A percentile compares a stretch with the other conserved stretches of the same genome.
phyloP scores from a whole-genome alignment of 2,113 vertebrate species.

The Melozone crissalis region DNA sequence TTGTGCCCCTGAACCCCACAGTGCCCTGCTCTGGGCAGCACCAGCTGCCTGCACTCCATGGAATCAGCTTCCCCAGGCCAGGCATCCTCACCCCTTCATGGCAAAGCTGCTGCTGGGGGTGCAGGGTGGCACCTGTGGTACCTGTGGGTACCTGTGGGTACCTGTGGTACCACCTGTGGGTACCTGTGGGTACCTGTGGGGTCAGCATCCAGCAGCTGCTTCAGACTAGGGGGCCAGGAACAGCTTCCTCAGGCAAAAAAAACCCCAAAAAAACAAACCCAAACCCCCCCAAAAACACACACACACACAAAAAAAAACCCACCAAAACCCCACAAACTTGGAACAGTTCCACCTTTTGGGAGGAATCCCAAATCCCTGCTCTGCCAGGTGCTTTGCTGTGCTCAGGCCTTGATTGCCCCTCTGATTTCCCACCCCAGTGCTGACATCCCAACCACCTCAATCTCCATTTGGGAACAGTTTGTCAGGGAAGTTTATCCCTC shows the following conservation, averaged over 20 bases:
- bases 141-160: background rate
- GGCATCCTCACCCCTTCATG: accelerated
- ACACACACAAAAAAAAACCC: no score
- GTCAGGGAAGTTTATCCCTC: background rate
- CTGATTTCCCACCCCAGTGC: background rate
- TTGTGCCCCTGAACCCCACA: no score
- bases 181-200: background rate
- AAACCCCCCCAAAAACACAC: no score
- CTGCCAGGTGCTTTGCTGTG: background rate
- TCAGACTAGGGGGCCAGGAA: background rate
- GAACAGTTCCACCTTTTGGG: background rate
- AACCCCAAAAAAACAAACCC: no score
- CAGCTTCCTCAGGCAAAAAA: background rate
- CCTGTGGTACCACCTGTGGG: no score
- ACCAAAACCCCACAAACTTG: no score
- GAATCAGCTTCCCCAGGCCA: background rate
- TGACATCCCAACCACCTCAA: background rate
- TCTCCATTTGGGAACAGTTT: background rate
- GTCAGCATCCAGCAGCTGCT: background rate
- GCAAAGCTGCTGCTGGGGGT: background rate
- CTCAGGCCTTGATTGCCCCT: background rate
- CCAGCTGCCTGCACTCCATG: accelerated
- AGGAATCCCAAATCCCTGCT: background rate
- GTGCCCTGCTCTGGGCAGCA: background rate
- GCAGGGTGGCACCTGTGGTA: background rate